Evolutionary conservation across 1,140 invertebrate species (phyloP).

Genomic region (Ceratina australensis): DNA sequence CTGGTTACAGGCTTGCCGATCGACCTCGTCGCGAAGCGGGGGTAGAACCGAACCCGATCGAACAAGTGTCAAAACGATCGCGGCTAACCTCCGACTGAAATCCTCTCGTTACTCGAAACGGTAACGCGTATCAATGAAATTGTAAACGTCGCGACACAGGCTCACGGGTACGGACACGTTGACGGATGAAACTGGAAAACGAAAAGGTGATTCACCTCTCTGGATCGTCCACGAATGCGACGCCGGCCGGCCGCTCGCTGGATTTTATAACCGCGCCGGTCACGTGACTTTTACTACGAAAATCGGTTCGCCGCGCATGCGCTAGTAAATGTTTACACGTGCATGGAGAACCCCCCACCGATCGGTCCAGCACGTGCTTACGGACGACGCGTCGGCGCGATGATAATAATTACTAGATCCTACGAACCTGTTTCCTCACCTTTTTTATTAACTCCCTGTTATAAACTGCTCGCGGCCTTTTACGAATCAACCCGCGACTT

Average conservation of each 20-base stretch:
- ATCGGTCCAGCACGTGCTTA: conserved; percentile 44
- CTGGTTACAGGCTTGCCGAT: neutral
- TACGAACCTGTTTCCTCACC: too few relatives aligned
- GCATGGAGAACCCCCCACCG: conserved; percentile 46
- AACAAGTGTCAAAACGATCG: too few relatives aligned
- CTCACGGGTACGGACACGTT: neutral
- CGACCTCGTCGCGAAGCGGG: neutral
- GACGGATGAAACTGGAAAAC: neutral
- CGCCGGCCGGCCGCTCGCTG: conserved; percentile 72
- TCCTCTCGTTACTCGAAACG: too few relatives aligned
- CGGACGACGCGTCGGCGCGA: neutral
- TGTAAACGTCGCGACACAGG: too few relatives aligned
- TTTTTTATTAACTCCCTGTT: too few relatives aligned
- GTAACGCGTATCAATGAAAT: too few relatives aligned
- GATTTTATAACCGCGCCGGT: conserved; percentile 72
- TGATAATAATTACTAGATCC: too few relatives aligned
- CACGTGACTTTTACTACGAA: conserved; percentile 69
- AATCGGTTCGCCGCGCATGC: conserved; percentile 66
- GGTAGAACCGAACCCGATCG: neutral
- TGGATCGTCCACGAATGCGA: conserved; percentile 61
- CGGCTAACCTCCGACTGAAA: too few relatives aligned
- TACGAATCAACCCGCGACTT: too few relatives aligned
- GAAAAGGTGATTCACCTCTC: neutral
- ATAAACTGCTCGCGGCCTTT: too few relatives aligned
- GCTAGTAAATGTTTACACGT: conserved; percentile 77